Evolutionary conservation across 2,888 invertebrate species (phyloP).

Genomic region (Aleiodes alternator): DNA sequence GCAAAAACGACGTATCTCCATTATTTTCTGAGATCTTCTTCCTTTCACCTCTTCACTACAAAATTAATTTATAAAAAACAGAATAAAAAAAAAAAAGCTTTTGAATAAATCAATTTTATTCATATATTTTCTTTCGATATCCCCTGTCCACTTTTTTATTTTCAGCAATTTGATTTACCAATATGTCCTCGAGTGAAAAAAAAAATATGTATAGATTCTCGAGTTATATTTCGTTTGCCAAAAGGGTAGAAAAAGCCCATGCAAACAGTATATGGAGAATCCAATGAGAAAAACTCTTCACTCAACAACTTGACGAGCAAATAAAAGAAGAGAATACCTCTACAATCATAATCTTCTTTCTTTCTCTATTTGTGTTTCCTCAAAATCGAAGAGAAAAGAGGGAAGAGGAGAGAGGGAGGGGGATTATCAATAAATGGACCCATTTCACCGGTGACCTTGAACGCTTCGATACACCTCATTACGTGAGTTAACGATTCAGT

Average conservation of each 20-base stretch:
- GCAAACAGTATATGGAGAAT: constrained; percentile 53
- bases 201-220: constrained; percentile 4
- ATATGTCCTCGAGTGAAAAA: neutral
- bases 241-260: constrained; percentile 46
- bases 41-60: too few species aligned
- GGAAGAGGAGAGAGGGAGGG: neutral
- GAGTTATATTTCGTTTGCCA: neutral
- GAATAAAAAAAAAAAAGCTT: too few species aligned
- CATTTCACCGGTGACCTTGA: constrained; percentile 18
- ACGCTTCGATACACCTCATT: constrained; percentile 25
- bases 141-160: neutral
- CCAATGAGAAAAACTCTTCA: constrained; percentile 50
- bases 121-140: neutral
- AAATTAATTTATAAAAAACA: too few species aligned
- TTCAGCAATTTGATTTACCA: constrained; percentile 8
- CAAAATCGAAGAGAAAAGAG: constrained; percentile 7
- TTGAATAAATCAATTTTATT: neutral
- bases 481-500: constrained; percentile 34
- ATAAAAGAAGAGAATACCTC: constrained; percentile 57
- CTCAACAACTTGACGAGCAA: constrained; percentile 47
- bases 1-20: too few species aligned
- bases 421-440: constrained; percentile 1
- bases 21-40: too few species aligned
- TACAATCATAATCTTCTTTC: constrained; percentile 14
- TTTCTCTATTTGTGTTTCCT: constrained; percentile 2